Evolutionary conservation across 2,113 vertebrate genomes (phyloP).

Genomic region (Solea senegalensis): DNA sequence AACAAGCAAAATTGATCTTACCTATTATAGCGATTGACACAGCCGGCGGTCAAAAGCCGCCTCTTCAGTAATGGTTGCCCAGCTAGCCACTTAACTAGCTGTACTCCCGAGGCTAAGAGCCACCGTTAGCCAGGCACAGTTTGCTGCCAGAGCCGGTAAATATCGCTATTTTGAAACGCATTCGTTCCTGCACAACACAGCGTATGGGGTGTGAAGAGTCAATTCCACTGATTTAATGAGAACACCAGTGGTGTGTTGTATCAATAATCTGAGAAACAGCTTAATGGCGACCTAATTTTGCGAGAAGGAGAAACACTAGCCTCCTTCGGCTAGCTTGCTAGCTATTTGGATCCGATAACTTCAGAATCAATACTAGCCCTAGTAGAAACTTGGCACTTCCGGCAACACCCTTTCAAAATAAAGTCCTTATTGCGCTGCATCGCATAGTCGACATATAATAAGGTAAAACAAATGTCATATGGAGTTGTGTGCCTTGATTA

Average conservation of each 20-base stretch:
- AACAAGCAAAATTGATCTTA: conserved; percentile 38
- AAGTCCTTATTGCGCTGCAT: background rate
- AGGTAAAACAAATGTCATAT: too few relatives aligned
- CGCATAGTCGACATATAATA: too few relatives aligned
- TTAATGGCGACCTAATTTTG: conserved; percentile 49
- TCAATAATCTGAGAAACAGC: conserved; percentile 7
- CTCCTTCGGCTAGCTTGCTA: conserved; percentile 67
- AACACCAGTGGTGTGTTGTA: conserved; percentile 5
- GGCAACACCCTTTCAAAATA: conserved; percentile 46
- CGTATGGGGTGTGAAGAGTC: conserved; percentile 16
- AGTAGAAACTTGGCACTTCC: conserved; percentile 41
- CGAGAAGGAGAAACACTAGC: conserved; percentile 56
- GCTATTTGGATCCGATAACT: conserved; percentile 45
- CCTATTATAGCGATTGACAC: conserved; percentile 63
- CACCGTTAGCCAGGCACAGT: conserved; percentile 64
- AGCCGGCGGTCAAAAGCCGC: conserved; percentile 54
- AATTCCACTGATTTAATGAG: background rate
- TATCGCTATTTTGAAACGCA: conserved; percentile 47
- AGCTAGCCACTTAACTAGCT: conserved; percentile 57
- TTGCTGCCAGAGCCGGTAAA: conserved; percentile 72
- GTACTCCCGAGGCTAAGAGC: conserved; percentile 54
- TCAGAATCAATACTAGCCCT: conserved; percentile 14
- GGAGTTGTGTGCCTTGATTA: too few relatives aligned
- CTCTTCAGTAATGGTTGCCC: conserved; percentile 59
- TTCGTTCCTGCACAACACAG: conserved; percentile 36